Conservation (phyloP, 2,797 vertebrate genomes). For the Aratinga solstitialis region DNA sequence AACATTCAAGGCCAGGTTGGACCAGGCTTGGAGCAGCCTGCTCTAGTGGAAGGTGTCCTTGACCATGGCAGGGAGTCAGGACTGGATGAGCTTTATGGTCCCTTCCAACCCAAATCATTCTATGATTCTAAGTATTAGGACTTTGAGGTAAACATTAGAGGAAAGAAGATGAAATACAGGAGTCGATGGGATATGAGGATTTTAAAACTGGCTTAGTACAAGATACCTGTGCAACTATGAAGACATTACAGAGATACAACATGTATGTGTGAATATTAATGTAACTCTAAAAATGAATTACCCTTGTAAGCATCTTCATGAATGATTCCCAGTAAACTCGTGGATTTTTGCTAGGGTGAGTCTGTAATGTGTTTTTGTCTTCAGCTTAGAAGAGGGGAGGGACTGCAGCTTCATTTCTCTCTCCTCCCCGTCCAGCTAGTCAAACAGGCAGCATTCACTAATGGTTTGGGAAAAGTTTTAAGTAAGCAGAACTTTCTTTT, state of each 20-base stretch:
- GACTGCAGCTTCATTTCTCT: not conserved
- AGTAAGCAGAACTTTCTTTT: not conserved
- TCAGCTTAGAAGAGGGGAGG: not conserved
- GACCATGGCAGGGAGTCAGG: not conserved
- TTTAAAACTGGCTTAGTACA: not conserved
- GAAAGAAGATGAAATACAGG: not conserved
- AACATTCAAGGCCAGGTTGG: not conserved
- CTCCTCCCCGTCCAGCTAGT: not conserved
- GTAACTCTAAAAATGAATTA: not conserved
- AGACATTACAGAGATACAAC: not conserved
- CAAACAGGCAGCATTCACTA: not conserved
- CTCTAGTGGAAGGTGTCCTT: not conserved
- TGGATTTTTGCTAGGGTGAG: not conserved
- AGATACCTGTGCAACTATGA: not conserved
- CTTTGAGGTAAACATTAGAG: not conserved
- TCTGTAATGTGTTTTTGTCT: not conserved
- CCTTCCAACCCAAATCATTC: not conserved
- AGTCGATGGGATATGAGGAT: not conserved
- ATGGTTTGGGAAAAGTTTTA: not conserved
- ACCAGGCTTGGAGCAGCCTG: not conserved
- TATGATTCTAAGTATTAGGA: not conserved
- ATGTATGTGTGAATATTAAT: not conserved
- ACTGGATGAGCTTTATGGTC: not conserved
- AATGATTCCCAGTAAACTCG: not conserved
- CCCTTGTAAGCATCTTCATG: not conserved